Evolutionary conservation across 2,888 invertebrate species (phyloP).

Genomic region (Urechis unicinctus): DNA sequence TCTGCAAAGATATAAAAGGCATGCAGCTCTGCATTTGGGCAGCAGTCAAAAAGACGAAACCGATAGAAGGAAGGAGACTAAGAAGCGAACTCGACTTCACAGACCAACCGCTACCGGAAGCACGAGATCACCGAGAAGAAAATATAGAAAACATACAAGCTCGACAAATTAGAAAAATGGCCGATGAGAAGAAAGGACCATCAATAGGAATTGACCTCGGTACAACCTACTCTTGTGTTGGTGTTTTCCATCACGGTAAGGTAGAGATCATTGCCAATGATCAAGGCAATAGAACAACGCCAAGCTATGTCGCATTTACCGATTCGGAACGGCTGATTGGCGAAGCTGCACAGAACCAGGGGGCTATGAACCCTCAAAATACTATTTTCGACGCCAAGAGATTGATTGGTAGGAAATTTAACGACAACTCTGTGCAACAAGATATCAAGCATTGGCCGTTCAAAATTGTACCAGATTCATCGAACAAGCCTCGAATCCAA

Average conservation of each 20-base stretch:
- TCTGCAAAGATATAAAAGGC: too few species aligned
- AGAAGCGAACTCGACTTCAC: too few species aligned
- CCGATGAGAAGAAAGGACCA: conserved; percentile 16
- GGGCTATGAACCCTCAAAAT: conserved; percentile 66
- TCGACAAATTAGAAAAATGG: too few species aligned
- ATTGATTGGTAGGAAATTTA: conserved; percentile 72
- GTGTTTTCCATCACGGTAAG: too few species aligned
- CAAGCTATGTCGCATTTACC: conserved; percentile 69
- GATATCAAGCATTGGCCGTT: conserved; percentile 84
- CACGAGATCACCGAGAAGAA: too few species aligned
- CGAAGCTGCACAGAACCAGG: conserved; percentile 55
- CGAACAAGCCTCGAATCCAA: conserved; percentile 38
- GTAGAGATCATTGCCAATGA: too few species aligned
- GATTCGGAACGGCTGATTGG: conserved; percentile 53
- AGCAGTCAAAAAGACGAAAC: too few species aligned
- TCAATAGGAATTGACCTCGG: conserved; percentile 22
- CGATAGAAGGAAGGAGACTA: too few species aligned
- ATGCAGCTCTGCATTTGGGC: too few species aligned
- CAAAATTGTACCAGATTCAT: conserved; percentile 51
- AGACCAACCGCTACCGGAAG: too few species aligned
- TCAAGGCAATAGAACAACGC: conserved; percentile 66
- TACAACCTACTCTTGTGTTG: conserved; percentile 51
- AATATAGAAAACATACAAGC: too few species aligned
- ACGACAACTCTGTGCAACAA: conserved; percentile 69
- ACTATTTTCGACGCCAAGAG: conserved; percentile 61